Percentiles rank a stretch among this genome's conserved stretches.
Conservation (phyloP, 2,888 invertebrate genomes). For the Nemurella pictetii region DNA sequence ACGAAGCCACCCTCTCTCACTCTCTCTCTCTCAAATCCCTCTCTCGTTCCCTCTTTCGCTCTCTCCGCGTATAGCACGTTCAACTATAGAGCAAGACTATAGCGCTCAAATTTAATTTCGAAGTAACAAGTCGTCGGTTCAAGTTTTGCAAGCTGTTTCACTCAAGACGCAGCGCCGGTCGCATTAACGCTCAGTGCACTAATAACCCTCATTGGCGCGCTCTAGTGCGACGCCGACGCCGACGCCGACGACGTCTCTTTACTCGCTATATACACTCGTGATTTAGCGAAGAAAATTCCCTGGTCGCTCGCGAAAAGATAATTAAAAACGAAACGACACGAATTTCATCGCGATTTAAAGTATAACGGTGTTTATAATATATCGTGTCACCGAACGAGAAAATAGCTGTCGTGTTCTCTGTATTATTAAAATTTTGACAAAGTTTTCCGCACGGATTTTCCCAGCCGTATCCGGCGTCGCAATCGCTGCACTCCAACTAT, state of each 20-base stretch:
- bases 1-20: constrained; percentile 2
- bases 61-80: background rate
- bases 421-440: background rate
- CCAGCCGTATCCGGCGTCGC: background rate
- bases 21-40: background rate
- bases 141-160: constrained; percentile 30
- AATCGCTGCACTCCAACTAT: background rate
- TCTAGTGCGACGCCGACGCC: background rate
- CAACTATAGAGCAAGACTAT: background rate
- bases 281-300: constrained; percentile 32
- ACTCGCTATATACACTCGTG: constrained; percentile 14
- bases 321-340: constrained; percentile 38
- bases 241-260: background rate
- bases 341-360: background rate
- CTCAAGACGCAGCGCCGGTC: background rate
- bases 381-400: background rate
- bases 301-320: background rate
- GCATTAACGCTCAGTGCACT: constrained; percentile 9
- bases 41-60: background rate
- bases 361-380: background rate
- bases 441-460: background rate
- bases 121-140: constrained; percentile 27
- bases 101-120: constrained; percentile 32
- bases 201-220: no score
- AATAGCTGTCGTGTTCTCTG: background rate